Evolutionary conservation across 2,888 invertebrate genomes (phyloP), one percentile per base, ranked within the genome.

Genomic region (Idaea straminata): DNA sequence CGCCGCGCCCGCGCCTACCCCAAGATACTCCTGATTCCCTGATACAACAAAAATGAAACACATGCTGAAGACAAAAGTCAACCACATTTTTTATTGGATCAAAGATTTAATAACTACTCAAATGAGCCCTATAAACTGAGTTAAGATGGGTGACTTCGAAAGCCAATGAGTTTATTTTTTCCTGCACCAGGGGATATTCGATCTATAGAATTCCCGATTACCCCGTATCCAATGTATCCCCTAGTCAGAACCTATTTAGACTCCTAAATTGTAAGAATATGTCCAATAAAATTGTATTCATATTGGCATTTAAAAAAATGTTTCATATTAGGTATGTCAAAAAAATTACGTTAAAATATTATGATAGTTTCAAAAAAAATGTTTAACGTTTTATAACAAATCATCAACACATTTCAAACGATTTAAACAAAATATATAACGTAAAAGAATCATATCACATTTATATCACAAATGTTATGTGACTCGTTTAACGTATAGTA

Each of bases 11-110:
- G 59, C 85, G 79, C 66, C 86, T 77, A 66, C 86, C 84, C 90
- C 91, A 89, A 83, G 83, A 83, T 72, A 86, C 86, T 68, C 85
- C 85, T 65, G 89, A 89, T 76, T 91, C 91, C 81, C 91, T 91
- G 76, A 0, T 59, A 36, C 72, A 59, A 70, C 67, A 68, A 47
- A 61, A 16, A 65, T 3, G 60, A 57, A 34, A 16, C 38, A 58
- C 13, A 36, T 57, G 25, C 35, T 6, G 57, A 61, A 35, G 64
- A 68, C 63, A 36, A 25, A 25, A 25, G 25, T 25, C 25, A 25
- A 25, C 1, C 25, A 25, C 25, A 25, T 2, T 25, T 25, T 25
- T 25, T 25, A 25, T 25, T 25, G 25, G 25, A 25, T 25, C 25
- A 25, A 25, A 25, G 25, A 25, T 25, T n/a, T n/a, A n/a, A n/a